Conservation (phyloP, 2,888 invertebrate genomes). For the Ennomos fuscantarius region DNA sequence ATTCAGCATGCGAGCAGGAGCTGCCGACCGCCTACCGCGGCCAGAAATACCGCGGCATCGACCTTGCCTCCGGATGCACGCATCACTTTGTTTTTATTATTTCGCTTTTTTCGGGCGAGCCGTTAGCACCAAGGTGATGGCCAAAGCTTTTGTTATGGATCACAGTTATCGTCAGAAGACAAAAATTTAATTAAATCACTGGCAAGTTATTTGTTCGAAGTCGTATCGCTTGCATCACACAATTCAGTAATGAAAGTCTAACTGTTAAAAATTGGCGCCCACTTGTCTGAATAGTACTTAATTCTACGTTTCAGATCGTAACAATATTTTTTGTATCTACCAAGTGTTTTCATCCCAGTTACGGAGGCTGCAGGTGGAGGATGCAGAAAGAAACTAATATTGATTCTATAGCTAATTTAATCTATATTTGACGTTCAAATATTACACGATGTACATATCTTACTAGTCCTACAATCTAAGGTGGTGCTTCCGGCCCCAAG, state of each 20-base stretch:
- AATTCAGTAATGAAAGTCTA: conserved; percentile 15
- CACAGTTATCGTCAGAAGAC: conserved; percentile 14
- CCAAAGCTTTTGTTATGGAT: conserved; percentile 43
- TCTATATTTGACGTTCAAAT: too few species aligned
- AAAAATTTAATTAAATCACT: conserved; percentile 8
- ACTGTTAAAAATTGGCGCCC: conserved; percentile 3
- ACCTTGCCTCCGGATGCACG: conserved; percentile 78
- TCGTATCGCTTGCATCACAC: conserved; percentile 10
- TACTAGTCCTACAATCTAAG: too few species aligned
- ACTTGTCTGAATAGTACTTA: conserved; percentile 6
- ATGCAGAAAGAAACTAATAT: too few species aligned
- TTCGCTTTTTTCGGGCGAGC: conserved; percentile 67
- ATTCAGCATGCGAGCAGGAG: conserved; percentile 56
- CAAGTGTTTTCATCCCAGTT: conserved; percentile 29
- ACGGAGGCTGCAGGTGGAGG: too few species aligned
- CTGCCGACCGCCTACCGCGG: conserved; percentile 60
- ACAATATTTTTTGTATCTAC: too few species aligned
- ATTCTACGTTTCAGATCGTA: conserved; percentile 10
- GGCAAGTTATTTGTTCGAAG: conserved; percentile 7
- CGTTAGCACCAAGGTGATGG: conserved; percentile 75
- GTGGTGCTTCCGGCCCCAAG: too few species aligned
- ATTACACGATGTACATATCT: too few species aligned
- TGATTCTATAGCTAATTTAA: too few species aligned
- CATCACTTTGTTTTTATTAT: conserved; percentile 76
- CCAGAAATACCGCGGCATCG: conserved; percentile 80